Evolutionary conservation across 2,888 invertebrate genomes (phyloP).

Genomic region (Heteromyza rotundicornis): DNA sequence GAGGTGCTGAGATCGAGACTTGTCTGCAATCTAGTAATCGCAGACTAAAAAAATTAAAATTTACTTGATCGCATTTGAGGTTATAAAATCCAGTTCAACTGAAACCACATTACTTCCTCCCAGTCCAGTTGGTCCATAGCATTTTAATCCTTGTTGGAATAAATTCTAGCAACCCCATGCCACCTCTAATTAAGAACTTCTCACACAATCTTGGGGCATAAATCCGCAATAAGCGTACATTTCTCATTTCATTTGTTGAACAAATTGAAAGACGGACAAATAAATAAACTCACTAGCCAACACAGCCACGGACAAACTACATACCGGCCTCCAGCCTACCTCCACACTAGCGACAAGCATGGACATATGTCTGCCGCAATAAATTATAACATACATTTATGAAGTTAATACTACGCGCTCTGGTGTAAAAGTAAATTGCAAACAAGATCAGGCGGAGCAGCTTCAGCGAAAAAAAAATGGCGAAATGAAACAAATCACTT

Average conservation of each 20-base stretch:
- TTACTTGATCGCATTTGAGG: too few species aligned
- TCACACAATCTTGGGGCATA: too few species aligned
- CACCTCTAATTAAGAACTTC: too few species aligned
- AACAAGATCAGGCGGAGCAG: constrained; percentile 24
- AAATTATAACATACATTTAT: constrained; percentile 40
- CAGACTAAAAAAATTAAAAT: too few species aligned
- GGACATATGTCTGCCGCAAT: constrained; percentile 31
- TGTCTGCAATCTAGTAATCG: too few species aligned
- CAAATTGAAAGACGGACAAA: not conserved
- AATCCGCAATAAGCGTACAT: too few species aligned
- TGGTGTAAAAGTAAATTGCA: constrained; percentile 36
- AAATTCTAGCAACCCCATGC: too few species aligned
- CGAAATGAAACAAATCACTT: constrained; percentile 23
- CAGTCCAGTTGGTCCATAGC: too few species aligned
- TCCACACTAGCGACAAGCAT: constrained; percentile 23
- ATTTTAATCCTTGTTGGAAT: too few species aligned
- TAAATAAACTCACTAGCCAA: not conserved
- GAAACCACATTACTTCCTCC: too few species aligned
- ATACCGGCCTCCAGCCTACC: not conserved
- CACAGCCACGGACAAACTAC: not conserved
- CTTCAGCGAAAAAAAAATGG: not conserved
- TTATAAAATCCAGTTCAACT: too few species aligned
- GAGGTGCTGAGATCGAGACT: too few species aligned
- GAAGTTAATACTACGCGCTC: constrained; percentile 20
- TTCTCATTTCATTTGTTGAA: constrained; percentile 18